phyloP scores from a whole-genome alignment of 2,797 vertebrate species.

The Eospalax fontanierii region DNA sequence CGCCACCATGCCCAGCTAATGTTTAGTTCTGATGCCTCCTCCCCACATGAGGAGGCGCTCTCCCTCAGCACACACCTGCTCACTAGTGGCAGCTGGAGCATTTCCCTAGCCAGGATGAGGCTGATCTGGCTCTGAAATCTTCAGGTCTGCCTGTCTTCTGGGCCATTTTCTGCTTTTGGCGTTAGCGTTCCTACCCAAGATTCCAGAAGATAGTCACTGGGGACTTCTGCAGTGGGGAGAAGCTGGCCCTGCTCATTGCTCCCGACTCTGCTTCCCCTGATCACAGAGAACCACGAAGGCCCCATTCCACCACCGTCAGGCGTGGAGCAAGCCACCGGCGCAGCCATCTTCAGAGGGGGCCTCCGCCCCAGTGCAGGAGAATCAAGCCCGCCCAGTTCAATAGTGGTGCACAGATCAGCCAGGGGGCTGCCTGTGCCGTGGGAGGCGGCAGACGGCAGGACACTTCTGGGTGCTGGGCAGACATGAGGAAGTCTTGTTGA shows the following conservation, averaged over 20 bases:
- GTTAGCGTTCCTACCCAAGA: not conserved
- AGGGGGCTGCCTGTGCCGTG: not conserved
- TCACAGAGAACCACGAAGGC: not conserved
- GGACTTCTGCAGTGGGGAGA: not conserved
- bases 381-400: accelerated
- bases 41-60: not conserved
- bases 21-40: not conserved
- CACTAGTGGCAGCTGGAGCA: not conserved
- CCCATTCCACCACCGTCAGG: not conserved
- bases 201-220: not conserved
- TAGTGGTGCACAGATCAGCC: not conserved
- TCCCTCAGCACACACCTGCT: not conserved
- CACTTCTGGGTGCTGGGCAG: not conserved
- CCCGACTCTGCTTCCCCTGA: not conserved
- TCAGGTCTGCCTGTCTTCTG: not conserved
- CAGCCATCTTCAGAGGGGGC: not conserved
- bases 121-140: accelerated
- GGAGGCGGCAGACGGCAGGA: not conserved
- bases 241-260: accelerated
- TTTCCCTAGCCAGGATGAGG: accelerated
- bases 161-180: not conserved
- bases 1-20: not conserved
- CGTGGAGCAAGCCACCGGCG: accelerated
- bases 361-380: accelerated
- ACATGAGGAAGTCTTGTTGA: not conserved